Evolutionary conservation across 2,113 vertebrate species (phyloP).

Genomic region (Lamprologus lemairii): DNA sequence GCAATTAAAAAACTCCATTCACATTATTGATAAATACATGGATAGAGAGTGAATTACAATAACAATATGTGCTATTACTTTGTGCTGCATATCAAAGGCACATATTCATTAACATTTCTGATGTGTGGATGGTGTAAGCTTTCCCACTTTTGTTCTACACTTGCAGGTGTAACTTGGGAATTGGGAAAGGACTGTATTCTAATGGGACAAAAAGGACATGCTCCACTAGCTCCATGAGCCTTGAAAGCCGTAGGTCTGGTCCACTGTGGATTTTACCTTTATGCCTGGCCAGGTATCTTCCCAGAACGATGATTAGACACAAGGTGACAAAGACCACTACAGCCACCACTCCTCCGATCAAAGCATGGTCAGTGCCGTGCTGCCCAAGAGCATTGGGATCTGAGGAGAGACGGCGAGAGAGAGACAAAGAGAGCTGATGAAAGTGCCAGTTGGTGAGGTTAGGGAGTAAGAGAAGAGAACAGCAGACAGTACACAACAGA

Average conservation of each 20-base stretch:
- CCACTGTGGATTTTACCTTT: conserved; percentile 80
- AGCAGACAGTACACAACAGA: conserved; percentile 46
- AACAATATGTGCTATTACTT: not conserved
- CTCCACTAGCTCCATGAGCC: not conserved
- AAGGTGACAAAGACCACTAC: conserved; percentile 97
- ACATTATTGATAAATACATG: not conserved
- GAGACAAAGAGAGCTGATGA: conserved; percentile 10
- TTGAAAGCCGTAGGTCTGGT: not conserved
- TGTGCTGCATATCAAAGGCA: not conserved
- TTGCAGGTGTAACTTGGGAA: not conserved
- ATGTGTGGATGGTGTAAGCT: not conserved
- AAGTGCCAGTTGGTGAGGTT: not conserved
- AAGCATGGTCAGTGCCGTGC: conserved; percentile 88
- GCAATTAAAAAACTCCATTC: not conserved
- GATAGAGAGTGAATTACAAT: not conserved
- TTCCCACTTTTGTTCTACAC: not conserved
- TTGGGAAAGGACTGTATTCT: not conserved
- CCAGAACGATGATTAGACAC: conserved; percentile 97
- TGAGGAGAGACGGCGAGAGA: conserved; percentile 50
- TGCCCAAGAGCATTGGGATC: conserved; percentile 91
- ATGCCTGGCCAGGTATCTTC: conserved; percentile 98
- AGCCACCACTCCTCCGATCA: conserved; percentile 97
- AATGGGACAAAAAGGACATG: not conserved
- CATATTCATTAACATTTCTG: not conserved
- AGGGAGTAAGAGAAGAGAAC: not conserved